Percentiles rank a stretch among this genome's conserved stretches.
Evolutionary conservation across 2,888 invertebrate genomes (phyloP).

Genomic region (Drosophila antonietae): DNA sequence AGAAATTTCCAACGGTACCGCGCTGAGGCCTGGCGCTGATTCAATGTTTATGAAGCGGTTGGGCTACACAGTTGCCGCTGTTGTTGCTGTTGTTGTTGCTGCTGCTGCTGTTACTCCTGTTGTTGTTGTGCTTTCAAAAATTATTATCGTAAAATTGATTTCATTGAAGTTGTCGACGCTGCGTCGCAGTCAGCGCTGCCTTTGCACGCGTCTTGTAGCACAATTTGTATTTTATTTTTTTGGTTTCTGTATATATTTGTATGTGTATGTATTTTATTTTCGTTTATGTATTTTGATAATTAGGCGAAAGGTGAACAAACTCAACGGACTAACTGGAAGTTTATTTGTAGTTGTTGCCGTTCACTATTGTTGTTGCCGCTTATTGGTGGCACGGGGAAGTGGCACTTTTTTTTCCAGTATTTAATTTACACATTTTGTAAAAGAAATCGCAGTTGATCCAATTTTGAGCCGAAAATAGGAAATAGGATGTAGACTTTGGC

Average conservation of each 20-base stretch:
- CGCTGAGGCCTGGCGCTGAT: constrained; percentile 62
- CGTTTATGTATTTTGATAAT: constrained; percentile 79
- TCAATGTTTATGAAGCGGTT: constrained; percentile 73
- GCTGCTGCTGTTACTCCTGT: constrained; percentile 19
- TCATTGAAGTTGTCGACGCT: constrained; percentile 73
- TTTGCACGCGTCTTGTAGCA: constrained; percentile 64
- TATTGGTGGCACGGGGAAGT: constrained; percentile 43
- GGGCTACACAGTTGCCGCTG: constrained; percentile 64
- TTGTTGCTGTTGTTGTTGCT: constrained; percentile 14
- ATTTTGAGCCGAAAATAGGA: constrained; percentile 9
- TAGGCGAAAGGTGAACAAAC: constrained; percentile 80
- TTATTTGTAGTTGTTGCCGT: constrained; percentile 37
- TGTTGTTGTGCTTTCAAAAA: constrained; percentile 70
- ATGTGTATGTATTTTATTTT: constrained; percentile 35
- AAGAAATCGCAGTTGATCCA: constrained; percentile 68
- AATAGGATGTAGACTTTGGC: neutral
- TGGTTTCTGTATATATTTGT: constrained; percentile 1
- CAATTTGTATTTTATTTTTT: constrained; percentile 30
- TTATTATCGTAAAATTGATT: constrained; percentile 81
- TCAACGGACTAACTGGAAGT: constrained; percentile 53
- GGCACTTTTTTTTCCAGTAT: constrained; percentile 23
- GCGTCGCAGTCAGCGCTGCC: constrained; percentile 37
- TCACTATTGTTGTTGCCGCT: constrained; percentile 11
- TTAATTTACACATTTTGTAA: constrained; percentile 69
- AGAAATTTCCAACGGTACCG: constrained; percentile 83